Conservation (phyloP, 2,888 invertebrate species). For the Odiellus spinosus region DNA sequence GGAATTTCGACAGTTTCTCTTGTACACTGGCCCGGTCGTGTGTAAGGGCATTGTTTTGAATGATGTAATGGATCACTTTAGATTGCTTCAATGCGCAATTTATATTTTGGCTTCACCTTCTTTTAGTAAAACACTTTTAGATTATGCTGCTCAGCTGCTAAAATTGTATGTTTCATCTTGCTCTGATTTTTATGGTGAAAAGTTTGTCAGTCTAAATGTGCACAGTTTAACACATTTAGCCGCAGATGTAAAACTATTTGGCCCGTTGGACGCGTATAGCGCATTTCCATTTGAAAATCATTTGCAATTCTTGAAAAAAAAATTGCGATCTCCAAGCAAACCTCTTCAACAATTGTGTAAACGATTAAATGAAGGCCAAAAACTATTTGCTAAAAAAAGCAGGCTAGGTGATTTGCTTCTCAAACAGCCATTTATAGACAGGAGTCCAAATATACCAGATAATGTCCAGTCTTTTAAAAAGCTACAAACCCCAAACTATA, state of each 20-base stretch:
- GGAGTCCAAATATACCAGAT: too few species aligned
- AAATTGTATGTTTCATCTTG: not conserved
- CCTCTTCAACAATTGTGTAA: not conserved
- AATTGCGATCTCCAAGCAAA: not conserved
- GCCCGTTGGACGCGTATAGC: slow-evolving; percentile 1
- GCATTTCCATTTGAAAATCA: slow-evolving; percentile 3
- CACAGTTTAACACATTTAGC: slow-evolving; percentile 1
- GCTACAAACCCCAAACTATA: too few species aligned
- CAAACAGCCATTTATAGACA: too few species aligned
- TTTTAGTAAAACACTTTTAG: too few species aligned
- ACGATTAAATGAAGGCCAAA: not conserved
- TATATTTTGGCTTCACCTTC: too few species aligned
- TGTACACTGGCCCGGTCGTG: slow-evolving; percentile 2
- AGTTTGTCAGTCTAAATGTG: not conserved
- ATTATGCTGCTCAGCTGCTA: too few species aligned
- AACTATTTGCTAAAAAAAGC: not conserved
- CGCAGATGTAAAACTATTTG: slow-evolving; percentile 1
- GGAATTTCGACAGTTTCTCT: not conserved
- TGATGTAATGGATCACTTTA: too few species aligned
- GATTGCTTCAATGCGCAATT: too few species aligned
- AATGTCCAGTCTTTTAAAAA: too few species aligned
- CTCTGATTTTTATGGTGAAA: not conserved
- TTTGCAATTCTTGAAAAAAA: not conserved
- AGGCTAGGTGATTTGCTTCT: too few species aligned
- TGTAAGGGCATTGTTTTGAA: not conserved